These are phyloP conservation scores for Labeo calbasu DNA, from an alignment of 2,797 vertebrate genomes.

Conservation along the genomic window DNA sequence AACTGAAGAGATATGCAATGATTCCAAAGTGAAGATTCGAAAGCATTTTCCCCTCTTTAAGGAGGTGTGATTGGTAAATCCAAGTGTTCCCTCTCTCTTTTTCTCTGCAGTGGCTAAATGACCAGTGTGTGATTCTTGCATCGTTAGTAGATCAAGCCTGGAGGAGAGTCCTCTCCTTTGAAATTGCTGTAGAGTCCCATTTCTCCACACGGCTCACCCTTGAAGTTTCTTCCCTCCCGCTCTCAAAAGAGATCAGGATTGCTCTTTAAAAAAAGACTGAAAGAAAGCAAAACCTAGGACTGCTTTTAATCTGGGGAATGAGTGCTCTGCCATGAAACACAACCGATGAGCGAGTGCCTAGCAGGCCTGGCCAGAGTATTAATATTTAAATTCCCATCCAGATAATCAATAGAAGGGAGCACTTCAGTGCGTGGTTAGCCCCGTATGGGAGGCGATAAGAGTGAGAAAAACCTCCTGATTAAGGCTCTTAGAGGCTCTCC, in stretches of 20 bases:
- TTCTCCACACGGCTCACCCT: conserved; percentile 76
- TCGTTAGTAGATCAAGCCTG: conserved; percentile 72
- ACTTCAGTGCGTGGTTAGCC: conserved; percentile 83
- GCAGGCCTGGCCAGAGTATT: conserved; percentile 79
- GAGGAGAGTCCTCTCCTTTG: conserved; percentile 74
- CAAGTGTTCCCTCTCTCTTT: conserved; percentile 41
- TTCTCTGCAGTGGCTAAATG: conserved; percentile 71
- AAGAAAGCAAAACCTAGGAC: conserved; percentile 68
- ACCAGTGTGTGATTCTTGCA: conserved; percentile 69
- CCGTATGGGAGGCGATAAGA: conserved; percentile 91
- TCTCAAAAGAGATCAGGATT: conserved; percentile 75
- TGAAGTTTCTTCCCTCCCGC: conserved; percentile 73
- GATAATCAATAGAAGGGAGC: conserved; percentile 85
- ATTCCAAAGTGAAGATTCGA: conserved; percentile 4
- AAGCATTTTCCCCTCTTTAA: neutral
- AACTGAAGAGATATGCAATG: neutral
- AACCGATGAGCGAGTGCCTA: conserved; percentile 80
- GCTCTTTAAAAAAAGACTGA: conserved; percentile 56
- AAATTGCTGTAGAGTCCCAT: conserved; percentile 72
- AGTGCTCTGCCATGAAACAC: conserved; percentile 83
- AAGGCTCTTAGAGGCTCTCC: conserved; percentile 93
- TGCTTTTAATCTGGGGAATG: conserved; percentile 85
- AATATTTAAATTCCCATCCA: conserved; percentile 87
- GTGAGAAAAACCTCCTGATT: conserved; percentile 92
- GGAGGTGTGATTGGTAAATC: neutral